Conservation (phyloP, 2,888 invertebrate genomes). For the Andrena praecox region DNA sequence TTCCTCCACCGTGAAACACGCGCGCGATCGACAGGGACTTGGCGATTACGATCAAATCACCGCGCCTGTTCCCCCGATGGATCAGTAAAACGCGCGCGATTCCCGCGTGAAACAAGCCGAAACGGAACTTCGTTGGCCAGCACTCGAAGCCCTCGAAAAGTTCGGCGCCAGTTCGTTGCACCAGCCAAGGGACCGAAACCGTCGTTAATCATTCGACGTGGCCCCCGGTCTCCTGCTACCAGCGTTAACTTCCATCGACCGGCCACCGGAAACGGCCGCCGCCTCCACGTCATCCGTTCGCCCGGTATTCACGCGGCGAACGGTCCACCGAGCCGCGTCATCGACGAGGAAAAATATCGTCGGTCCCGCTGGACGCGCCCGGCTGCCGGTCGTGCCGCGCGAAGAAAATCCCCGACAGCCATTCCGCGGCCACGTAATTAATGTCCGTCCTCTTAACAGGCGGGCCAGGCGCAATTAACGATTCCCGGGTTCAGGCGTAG, state of each 20-base stretch:
- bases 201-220: conserved; percentile 66
- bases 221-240: conserved; percentile 37
- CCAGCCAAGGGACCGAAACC: conserved; percentile 47
- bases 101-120: conserved; percentile 52
- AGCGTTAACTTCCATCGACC: conserved; percentile 62
- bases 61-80: background rate
- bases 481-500: conserved; percentile 9
- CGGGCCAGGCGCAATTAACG: conserved; percentile 25
- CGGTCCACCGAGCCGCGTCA: conserved; percentile 70
- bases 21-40: background rate
- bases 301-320: conserved; percentile 56
- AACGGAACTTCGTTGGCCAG: conserved; percentile 56
- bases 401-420: conserved; percentile 27
- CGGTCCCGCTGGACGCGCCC: background rate
- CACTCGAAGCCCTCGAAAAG: conserved; percentile 56
- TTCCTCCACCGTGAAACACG: background rate
- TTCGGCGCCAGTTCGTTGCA: conserved; percentile 58
- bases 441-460: conserved; percentile 22
- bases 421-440: conserved; percentile 28
- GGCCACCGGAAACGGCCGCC: conserved; percentile 25
- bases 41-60: conserved; percentile 9
- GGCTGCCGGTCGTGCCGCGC: background rate
- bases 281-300: conserved; percentile 49
- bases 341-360: conserved; percentile 70
- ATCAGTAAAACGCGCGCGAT: conserved; percentile 8